Base-by-base conservation (phyloP, 2,888 invertebrate genomes). In the Sminthurinus aureus region DNA sequence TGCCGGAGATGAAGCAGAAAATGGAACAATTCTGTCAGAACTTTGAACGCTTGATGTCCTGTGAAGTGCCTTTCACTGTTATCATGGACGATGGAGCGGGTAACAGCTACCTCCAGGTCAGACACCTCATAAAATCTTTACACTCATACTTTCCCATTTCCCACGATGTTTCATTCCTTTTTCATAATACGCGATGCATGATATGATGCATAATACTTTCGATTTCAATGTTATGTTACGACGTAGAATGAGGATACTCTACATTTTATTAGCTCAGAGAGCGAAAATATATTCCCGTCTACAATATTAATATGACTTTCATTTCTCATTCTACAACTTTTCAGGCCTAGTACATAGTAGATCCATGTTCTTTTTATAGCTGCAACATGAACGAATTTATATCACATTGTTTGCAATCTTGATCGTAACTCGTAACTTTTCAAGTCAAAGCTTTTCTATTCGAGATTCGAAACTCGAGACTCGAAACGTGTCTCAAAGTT, bases 61-160 rank as follows among this genome's bases (percentile, higher is more conserved):
- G 94, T 0, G 91, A 93, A 88, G 90, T 91, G 13, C 89, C 91
- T 6, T 92, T 95, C 0, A 97, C 97, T 0, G 87, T 99, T 0
- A 90, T 98, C 3, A 91, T 99, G 86, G 97, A 99, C 90, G 99
- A 99, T 92, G 98, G 99, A 0, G 96, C 98, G 12, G 99, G 99
- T 0, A 99, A 99, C 91, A 98, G 98, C 86, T 99, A 98, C 90
- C 93, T 99, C 73, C 96, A 97, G 92, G 93, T 92, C 58, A 82
- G 75, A 69, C 76, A 75, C 67, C 51, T 67, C 76, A 81, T 74
- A 64, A 64, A 82, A 82, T 71, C 71, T 79, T 71, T 52, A 18
- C 20, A 69, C 71, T 79, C 71, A n/a, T 38, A 3, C 50, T 67
- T 50, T 79, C 79, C 50, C 67, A 18, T 22, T 51, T 38, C 18